A percentile compares a stretch with the other conserved stretches of the same genome.
These are phyloP conservation scores for Apaloderma vittatum DNA, from an alignment of 2,113 vertebrate species.

Conservation along the genomic window DNA sequence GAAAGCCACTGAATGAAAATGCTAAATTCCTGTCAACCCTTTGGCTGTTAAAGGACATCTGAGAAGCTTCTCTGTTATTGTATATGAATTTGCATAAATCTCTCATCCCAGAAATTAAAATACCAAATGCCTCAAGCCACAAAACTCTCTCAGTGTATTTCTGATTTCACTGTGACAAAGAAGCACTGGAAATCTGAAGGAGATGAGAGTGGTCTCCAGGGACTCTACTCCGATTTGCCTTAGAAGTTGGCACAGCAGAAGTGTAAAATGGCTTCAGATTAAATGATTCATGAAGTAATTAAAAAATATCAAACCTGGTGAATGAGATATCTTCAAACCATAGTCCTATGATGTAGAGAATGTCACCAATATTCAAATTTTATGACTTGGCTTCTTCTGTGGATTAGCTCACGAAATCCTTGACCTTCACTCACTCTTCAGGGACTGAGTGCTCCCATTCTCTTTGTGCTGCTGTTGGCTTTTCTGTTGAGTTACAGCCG, in stretches of 20 bases:
- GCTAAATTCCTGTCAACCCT: background rate
- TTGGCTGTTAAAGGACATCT: background rate
- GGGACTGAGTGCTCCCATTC: background rate
- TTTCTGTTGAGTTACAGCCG: background rate
- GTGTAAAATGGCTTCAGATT: background rate
- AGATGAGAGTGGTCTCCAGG: background rate
- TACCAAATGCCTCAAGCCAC: slow-evolving; percentile 32
- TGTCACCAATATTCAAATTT: background rate
- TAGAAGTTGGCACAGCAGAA: background rate
- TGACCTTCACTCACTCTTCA: background rate
- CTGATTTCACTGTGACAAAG: slow-evolving; percentile 21
- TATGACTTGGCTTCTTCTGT: background rate
- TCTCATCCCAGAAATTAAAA: slow-evolving; percentile 42
- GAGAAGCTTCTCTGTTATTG: background rate
- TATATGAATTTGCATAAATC: background rate
- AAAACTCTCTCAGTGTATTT: background rate
- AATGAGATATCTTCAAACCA: background rate
- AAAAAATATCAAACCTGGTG: background rate
- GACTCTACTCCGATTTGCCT: background rate
- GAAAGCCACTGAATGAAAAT: slow-evolving; percentile 8
- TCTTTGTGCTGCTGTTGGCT: background rate
- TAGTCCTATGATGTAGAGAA: background rate
- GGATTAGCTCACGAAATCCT: background rate
- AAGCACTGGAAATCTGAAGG: background rate
- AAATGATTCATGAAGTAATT: background rate